These are phyloP conservation scores for Sinocyclocheilus anophthalmus DNA, from an alignment of 2,113 vertebrate species.

Conservation along the genomic window DNA sequence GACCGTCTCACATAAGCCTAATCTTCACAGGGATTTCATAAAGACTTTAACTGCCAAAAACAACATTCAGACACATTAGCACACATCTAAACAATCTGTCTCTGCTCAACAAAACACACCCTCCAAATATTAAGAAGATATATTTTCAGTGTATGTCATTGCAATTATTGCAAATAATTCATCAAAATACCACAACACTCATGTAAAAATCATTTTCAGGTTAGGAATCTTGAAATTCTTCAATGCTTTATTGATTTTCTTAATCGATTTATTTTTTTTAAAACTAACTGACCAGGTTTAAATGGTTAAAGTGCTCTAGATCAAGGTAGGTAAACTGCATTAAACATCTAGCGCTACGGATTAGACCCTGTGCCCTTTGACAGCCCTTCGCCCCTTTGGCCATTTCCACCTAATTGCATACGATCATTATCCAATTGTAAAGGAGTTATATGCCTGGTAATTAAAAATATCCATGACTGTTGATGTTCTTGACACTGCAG, in stretches of 20 bases:
- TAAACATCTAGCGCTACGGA: not conserved
- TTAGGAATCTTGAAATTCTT: not conserved
- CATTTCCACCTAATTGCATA: not conserved
- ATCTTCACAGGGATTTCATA: constrained; percentile 82
- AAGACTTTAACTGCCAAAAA: constrained; percentile 77
- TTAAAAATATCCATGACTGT: not conserved
- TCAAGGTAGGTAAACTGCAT: not conserved
- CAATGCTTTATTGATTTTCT: not conserved
- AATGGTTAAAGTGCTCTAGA: not conserved
- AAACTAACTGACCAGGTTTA: not conserved
- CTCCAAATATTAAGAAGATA: not conserved
- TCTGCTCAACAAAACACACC: not conserved
- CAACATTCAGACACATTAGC: constrained; percentile 55
- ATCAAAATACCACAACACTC: not conserved
- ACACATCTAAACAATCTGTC: not conserved
- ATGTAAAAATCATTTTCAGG: not conserved
- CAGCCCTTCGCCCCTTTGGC: not conserved
- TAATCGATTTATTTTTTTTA: not conserved
- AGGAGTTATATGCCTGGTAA: not conserved
- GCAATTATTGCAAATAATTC: not conserved
- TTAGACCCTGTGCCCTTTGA: not conserved
- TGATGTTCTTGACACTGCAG: not conserved
- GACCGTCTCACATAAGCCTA: constrained; percentile 83
- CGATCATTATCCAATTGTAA: not conserved
- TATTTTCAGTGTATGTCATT: not conserved